These are phyloP conservation scores for Nemurella pictetii DNA, from an alignment of 2,888 invertebrate genomes.

Conservation along the genomic window DNA sequence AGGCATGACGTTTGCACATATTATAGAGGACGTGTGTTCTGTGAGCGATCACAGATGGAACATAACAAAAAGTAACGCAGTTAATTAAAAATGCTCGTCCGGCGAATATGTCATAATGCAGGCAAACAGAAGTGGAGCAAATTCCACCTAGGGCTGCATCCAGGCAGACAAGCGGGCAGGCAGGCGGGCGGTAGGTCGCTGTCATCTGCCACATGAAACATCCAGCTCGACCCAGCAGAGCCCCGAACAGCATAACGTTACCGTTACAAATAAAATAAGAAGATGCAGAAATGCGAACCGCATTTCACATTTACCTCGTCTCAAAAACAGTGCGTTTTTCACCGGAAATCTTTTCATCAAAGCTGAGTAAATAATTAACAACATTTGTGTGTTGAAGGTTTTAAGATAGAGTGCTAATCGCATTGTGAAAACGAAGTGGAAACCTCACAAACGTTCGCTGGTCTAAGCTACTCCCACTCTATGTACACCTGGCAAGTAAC, in stretches of 20 bases:
- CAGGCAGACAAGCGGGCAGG: too few relatives aligned
- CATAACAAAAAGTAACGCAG: neutral
- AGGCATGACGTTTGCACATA: neutral
- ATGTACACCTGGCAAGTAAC: too few relatives aligned
- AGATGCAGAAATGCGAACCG: neutral
- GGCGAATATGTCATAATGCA: neutral
- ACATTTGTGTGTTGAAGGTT: neutral
- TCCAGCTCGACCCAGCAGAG: too few relatives aligned
- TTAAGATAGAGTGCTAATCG: neutral
- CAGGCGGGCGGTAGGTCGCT: neutral
- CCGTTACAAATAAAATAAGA: neutral
- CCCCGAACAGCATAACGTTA: too few relatives aligned
- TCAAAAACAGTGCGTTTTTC: neutral
- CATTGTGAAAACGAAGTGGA: neutral
- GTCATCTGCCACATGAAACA: neutral
- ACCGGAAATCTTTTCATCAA: neutral
- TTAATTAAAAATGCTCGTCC: neutral
- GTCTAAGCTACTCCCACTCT: too few relatives aligned
- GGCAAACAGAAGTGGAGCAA: neutral
- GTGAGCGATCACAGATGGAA: slow-evolving; percentile 7
- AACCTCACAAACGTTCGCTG: neutral
- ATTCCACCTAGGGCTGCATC: neutral
- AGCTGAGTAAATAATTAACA: neutral
- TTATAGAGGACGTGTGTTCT: neutral
- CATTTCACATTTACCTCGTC: neutral